A percentile compares a stretch with the other conserved stretches of the same genome.
phyloP scores from a whole-genome alignment of 1,140 invertebrate species.

The Fopius arisanus region DNA sequence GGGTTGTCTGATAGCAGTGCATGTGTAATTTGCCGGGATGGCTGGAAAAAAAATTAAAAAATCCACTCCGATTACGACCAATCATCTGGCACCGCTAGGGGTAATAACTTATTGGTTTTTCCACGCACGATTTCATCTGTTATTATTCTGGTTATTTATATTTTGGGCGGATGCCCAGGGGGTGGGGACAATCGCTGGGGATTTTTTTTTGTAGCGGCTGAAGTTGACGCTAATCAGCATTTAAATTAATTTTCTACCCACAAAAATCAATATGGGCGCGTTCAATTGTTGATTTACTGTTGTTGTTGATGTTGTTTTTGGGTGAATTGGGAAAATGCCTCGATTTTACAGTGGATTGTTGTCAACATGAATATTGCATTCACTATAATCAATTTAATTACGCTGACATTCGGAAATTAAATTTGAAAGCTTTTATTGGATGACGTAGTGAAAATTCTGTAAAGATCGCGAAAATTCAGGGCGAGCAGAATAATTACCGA shows the following conservation, averaged over 20 bases:
- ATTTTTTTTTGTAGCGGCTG: constrained; percentile 20
- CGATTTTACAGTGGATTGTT: too few species aligned
- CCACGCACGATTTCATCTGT: constrained; percentile 60
- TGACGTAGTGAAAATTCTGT: too few species aligned
- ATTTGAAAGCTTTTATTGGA: too few species aligned
- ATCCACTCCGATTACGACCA: constrained; percentile 40
- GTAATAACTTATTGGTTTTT: constrained; percentile 63
- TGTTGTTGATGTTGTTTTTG: too few species aligned
- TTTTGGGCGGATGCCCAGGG: constrained; percentile 49
- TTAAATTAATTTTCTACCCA: neutral
- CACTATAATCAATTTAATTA: too few species aligned
- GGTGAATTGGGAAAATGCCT: too few species aligned
- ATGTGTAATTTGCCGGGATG: constrained; percentile 11
- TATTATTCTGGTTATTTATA: constrained; percentile 63
- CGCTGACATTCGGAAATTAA: too few species aligned
- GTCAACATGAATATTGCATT: too few species aligned
- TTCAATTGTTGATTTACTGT: neutral
- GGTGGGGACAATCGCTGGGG: neutral
- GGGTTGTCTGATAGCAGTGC: constrained; percentile 52
- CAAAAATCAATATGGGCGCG: neutral
- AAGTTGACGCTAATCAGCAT: constrained; percentile 18
- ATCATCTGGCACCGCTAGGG: constrained; percentile 54
- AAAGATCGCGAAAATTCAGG: too few species aligned
- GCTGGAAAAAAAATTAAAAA: neutral
- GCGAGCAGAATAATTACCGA: too few species aligned